Evolutionary conservation across 2,797 vertebrate species (phyloP).

Genomic region (Anguilla obscura): DNA sequence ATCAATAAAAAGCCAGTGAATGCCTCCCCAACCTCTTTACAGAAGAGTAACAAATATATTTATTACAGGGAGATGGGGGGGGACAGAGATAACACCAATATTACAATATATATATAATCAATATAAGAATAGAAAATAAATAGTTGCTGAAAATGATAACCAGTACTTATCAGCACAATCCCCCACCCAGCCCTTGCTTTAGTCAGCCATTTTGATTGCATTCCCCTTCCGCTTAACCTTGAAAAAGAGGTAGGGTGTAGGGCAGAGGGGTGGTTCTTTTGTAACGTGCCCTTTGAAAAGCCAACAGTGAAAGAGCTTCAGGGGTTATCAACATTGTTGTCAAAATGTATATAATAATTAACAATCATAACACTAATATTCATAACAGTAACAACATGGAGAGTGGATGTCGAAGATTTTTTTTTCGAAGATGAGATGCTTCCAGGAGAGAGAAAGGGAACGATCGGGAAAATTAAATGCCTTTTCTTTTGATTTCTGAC

Average conservation of each 20-base stretch:
- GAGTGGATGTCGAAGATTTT: slow-evolving; percentile 57
- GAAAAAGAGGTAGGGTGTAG: slow-evolving; percentile 41
- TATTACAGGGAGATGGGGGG: slow-evolving; percentile 65
- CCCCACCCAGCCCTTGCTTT: slow-evolving; percentile 44
- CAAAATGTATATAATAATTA: slow-evolving; percentile 62
- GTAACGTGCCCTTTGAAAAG: slow-evolving; percentile 49
- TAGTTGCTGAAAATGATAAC: slow-evolving; percentile 50
- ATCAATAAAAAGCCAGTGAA: slow-evolving; percentile 39
- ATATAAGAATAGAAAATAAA: slow-evolving; percentile 49
- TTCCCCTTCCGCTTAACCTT: slow-evolving; percentile 34
- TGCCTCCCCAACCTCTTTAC: slow-evolving; percentile 44
- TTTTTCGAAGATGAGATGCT: slow-evolving; percentile 59
- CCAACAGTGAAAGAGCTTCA: slow-evolving; percentile 52
- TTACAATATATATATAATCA: slow-evolving; percentile 34
- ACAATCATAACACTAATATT: slow-evolving; percentile 69
- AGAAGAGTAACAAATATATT: slow-evolving; percentile 58
- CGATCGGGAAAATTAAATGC: slow-evolving; percentile 60
- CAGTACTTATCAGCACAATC: slow-evolving; percentile 46
- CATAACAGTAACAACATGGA: slow-evolving; percentile 48
- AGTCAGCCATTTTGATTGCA: slow-evolving; percentile 42
- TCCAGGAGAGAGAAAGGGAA: slow-evolving; percentile 52
- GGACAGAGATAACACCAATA: slow-evolving; percentile 36
- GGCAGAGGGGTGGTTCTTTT: slow-evolving; percentile 37
- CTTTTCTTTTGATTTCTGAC: slow-evolving; percentile 61
- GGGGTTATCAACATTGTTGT: slow-evolving; percentile 60